Base-by-base conservation (phyloP, 2,113 vertebrate species). In the Ellobius talpinus region DNA sequence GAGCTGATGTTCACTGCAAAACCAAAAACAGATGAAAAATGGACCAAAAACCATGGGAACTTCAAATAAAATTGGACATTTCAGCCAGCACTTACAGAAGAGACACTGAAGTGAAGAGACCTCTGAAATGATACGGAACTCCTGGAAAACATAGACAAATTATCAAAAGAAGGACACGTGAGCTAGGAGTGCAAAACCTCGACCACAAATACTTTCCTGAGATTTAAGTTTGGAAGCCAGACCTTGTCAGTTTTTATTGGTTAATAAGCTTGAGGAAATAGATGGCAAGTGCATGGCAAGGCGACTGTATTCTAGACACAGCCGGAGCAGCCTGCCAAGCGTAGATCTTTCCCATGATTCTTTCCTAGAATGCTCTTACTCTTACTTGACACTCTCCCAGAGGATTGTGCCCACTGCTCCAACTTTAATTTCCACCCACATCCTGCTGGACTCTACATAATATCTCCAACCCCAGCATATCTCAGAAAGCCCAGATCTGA, bases 201-300 rank as follows among this genome's bases (percentile, higher is more conserved):
- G n/a, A 11, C 21, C 21, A 55, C 13, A 47, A 94, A 87, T 47
- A 31, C 77, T 93, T 96, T 97, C 39, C 93, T 79, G 86, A 96
- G 96, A 96, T 95, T 97, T 94, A 97, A 94, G 58, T 92, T 96
- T 81, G 76, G 70, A 52, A 94, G 89, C 74, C 85, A 65, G 87
- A 45, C 5, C 77, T 95, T 92, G 94, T 93, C 93, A 93, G 77
- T 78, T 95, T 96, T 95, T 96, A 97, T 93, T 97, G 92, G 92
- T 79, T 97, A 91, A 90, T 95, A 93, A 93, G 88, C 90, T 65
- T 91, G 81, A 96, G 77, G 66, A 96, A 96, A 92, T 92, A 95
- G 81, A 58, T 94, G 90, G 65, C 65, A 89, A 97, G 84, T 79
- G 63, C 10, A 45, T 5, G 42, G 91, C 42, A 77, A 90, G 92